Base-by-base conservation (phyloP, 2,113 vertebrate genomes). In the Heterocephalus glaber region DNA sequence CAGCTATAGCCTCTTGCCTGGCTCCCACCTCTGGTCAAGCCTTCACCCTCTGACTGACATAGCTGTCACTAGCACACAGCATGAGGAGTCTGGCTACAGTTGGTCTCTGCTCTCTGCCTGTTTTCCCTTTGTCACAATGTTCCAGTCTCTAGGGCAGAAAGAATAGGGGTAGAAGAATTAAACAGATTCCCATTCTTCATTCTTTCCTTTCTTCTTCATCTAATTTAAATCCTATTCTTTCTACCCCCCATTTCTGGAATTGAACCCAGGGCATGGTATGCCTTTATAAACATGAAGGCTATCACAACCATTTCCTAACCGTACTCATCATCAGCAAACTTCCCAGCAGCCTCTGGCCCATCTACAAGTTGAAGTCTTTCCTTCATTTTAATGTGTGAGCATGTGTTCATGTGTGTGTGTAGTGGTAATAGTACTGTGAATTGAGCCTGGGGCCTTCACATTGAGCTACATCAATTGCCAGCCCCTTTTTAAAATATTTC, bases 111-210 rank as follows among this genome's bases (percentile, higher is more conserved):
- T 63, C 16, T 63, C 38, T 86, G 24, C 65, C 26, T 92, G 28
- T 77, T 35, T 90, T 93, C 80, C 47, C 41, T 95, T 89, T 90
- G 38, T 77, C 79, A 87, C 47, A 66, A 7, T 93, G 61, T 72
- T 72, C 41, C 44, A 70, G 26, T 47, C 66, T 70, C 19, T 26
- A 77, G 26, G 30, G 30, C 33, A 92, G 20, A 70, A 83, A 93
- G 47, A 54, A 88, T 4, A 3, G 38, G 38, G 1, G 8, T 81
- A n/a, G 10, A 70, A 33, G 38, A 94, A 79, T 83, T 61, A 95
- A 54, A 74, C 12, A 84, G 85, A 80, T 49, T 52, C 60, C 41
- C 38, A 60, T 72, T 82, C 38, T 88, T 44, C 49, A 30, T 76
- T 16, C 28, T 49, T 77, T 33, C 41, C 60, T 49, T 52, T 82